These are phyloP conservation scores for Mionectes macconnelli DNA, from an alignment of 2,113 vertebrate genomes.

Conservation along the genomic window DNA sequence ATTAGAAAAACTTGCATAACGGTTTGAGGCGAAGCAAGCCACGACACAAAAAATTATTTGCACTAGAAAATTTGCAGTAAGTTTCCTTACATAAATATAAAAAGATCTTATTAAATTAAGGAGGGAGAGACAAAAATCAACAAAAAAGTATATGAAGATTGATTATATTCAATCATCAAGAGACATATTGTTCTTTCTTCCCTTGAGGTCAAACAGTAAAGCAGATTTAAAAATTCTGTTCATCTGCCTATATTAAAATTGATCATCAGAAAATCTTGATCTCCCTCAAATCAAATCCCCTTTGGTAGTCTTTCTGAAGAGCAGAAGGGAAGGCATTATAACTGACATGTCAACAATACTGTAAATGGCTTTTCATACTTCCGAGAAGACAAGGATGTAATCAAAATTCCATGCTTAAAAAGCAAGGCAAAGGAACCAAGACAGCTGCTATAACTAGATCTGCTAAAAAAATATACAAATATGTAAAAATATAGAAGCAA, in stretches of 20 bases:
- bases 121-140: not conserved
- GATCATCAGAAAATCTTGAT: not conserved
- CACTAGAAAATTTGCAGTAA: not conserved
- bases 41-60: not conserved
- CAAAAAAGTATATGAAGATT: not conserved
- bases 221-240: not conserved
- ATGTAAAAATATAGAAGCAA: not conserved
- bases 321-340: not conserved
- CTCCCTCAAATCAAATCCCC: not conserved
- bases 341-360: not conserved
- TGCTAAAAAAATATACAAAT: not conserved
- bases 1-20: not conserved
- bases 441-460: not conserved
- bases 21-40: not conserved
- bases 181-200: not conserved
- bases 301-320: not conserved
- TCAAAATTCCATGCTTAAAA: conserved; percentile 26
- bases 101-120: not conserved
- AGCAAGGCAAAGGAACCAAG: conserved; percentile 8
- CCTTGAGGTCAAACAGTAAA: not conserved
- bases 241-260: not conserved
- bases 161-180: not conserved
- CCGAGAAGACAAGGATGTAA: conserved; percentile 33
- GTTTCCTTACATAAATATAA: not conserved
- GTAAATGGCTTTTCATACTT: conserved; percentile 1